Base-by-base conservation (phyloP, 2,888 invertebrate species). In the Temnothorax unifasciatus region DNA sequence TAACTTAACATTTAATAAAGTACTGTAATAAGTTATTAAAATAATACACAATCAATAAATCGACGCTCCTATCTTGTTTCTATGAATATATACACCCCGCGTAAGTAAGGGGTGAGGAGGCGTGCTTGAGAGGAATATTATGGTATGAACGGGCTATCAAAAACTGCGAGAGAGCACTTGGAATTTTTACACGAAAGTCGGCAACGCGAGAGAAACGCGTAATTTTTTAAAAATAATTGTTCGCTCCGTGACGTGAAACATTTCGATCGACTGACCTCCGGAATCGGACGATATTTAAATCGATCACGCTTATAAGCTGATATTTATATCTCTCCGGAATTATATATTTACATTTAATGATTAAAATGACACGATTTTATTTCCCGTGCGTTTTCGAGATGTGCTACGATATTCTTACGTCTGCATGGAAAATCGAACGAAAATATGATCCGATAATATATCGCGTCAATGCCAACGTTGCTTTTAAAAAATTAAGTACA, bases 1-100 rank as follows among this genome's bases (percentile, higher is more conserved):
- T 89, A 89, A 93, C 90, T 93, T 93, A 92, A 93, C 86, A 86
- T 91, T 92, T 87, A 92, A 92, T 91, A 90, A 92, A 93, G 91
- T 92, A 92, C 91, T 91, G 90, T 92, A 92, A 92, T 93, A 93
- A 93, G 92, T 94, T 93, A 93, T 93, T 89, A 87, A 89, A 84
- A 68, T 41, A 75, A 75, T 73, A 54, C 59, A 81, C 57, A 71
- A 71, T 44, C 68, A 63, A n/a, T 90, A 89, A 90, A 89, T 86
- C 47, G 47, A 69, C 41, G 52, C 44, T 50, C 64, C 82, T 44
- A 44, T 77, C 57, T 57, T 59, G 21, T 73, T n/a, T 73, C 47
- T 47, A 21, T 47, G 25, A 79, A 47, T 59, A 13, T 38, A 44
- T n/a, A n/a, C n/a, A n/a, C n/a, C n/a, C n/a, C n/a, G n/a, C 2